These are phyloP conservation scores for Apodemus agrarius DNA, from an alignment of 2,797 vertebrate species.

Conservation along the genomic window DNA sequence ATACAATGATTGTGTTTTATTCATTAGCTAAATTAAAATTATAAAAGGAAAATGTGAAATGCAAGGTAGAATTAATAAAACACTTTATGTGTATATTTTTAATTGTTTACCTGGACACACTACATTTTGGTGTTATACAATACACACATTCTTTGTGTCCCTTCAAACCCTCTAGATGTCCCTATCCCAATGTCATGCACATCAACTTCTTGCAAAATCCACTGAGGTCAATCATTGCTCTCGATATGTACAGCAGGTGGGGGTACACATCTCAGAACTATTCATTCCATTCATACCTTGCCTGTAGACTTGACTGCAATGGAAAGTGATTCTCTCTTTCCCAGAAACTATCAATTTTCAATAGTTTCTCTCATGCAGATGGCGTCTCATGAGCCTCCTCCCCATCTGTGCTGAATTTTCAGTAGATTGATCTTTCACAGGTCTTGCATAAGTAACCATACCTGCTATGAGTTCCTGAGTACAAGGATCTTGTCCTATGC, in stretches of 20 bases:
- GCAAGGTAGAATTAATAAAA: not conserved
- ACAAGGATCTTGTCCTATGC: not conserved
- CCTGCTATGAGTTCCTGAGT: not conserved
- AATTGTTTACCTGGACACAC: not conserved
- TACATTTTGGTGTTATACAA: not conserved
- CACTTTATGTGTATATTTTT: not conserved
- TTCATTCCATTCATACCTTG: not conserved
- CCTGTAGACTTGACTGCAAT: not conserved
- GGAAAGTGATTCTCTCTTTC: not conserved
- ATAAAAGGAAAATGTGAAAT: not conserved
- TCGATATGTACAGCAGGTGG: rapidly evolving
- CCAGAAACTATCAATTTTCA: not conserved
- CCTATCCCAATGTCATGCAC: not conserved
- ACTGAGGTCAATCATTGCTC: too few species aligned
- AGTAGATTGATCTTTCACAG: not conserved
- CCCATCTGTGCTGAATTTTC: not conserved
- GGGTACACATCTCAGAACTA: not conserved
- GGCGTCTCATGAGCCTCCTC: not conserved
- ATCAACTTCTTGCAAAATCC: not conserved
- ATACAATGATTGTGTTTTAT: not conserved
- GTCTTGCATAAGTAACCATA: not conserved
- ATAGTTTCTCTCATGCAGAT: too few species aligned
- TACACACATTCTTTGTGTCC: too few species aligned
- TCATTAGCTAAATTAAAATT: not conserved
- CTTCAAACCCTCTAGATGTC: not conserved